Evolutionary conservation across 2,888 invertebrate genomes (phyloP), one percentile per base, ranked within the genome.

Genomic region (Flexamia atlantica): DNA sequence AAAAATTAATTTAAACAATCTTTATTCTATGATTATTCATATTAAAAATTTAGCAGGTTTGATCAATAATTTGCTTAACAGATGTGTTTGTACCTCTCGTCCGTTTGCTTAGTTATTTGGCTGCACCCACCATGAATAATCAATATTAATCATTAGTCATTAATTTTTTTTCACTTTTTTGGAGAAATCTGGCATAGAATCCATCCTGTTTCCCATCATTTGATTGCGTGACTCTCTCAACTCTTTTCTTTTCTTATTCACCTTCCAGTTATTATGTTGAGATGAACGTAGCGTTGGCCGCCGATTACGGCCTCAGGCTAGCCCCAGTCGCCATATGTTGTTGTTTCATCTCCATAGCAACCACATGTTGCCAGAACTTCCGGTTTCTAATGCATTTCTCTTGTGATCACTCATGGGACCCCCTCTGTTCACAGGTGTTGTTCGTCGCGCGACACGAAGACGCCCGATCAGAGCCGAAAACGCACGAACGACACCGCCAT

Each of bases 381-480:
- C 79, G 79, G 53, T 57, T 79, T 79, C 79, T 79, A 79, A 79
- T 79, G 79, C 79, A 79, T 30, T 79, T 79, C 79, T 79, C 79
- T 32, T 79, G 79, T 79, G 79, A 53, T 57, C 79, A 79, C 79
- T 79, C 79, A 79, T 79, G 20, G 72, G 4, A 32, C 42, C 28
- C 36, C 57, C 42, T 76, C 76, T 76, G 50, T 76, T 79, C 79
- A 57, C 79, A 57, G 79, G 53, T 57, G 57, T 57, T 30, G 46
- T 46, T 46, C 46, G 42, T 42, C 40, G 36, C 20, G n/a, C 76
- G 76, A 50, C 76, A 10, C 76, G 76, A 76, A 50, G 20, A 28
- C 42, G 12, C 76, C 23, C 76, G 76, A 46, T 50, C 28, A 12
- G 12, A 50, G 50, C 76, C 79, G 79, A 28, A 64, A 57, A 68